These are phyloP conservation scores for Drosophila borborema DNA, from an alignment of 2,888 invertebrate species.

Conservation along the genomic window DNA sequence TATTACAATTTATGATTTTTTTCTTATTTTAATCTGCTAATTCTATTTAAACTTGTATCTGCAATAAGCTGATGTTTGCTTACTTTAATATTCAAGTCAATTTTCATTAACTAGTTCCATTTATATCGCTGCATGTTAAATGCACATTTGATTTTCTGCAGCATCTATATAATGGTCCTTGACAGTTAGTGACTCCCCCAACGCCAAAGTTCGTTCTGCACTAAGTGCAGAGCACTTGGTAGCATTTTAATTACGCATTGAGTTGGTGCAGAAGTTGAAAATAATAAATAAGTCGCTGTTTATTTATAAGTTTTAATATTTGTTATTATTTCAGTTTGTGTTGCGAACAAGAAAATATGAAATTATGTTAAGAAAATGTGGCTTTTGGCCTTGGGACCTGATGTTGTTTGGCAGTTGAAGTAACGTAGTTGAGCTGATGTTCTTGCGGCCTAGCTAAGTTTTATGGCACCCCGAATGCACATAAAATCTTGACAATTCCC, in stretches of 20 bases:
- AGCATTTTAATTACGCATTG: conserved; percentile 62
- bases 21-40: too few relatives aligned
- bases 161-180: conserved; percentile 43
- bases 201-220: neutral
- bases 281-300: conserved; percentile 21
- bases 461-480: conserved; percentile 67
- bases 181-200: conserved; percentile 1
- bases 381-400: conserved; percentile 8
- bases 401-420: conserved; percentile 28
- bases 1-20: too few relatives aligned
- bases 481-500: conserved; percentile 72
- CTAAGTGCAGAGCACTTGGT: conserved; percentile 25
- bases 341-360: conserved; percentile 24
- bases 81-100: neutral
- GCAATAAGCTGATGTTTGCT: neutral
- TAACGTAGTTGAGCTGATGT: conserved; percentile 37
- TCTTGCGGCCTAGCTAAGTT: conserved; percentile 47
- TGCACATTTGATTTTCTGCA: conserved; percentile 1
- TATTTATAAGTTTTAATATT: conserved; percentile 52
- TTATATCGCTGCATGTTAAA: neutral
- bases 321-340: conserved; percentile 24
- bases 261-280: conserved; percentile 42
- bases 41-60: neutral
- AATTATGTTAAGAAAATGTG: conserved; percentile 18
- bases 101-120: neutral